Evolutionary conservation across 2,888 invertebrate genomes (phyloP).

Genomic region (Dynastes grantii): DNA sequence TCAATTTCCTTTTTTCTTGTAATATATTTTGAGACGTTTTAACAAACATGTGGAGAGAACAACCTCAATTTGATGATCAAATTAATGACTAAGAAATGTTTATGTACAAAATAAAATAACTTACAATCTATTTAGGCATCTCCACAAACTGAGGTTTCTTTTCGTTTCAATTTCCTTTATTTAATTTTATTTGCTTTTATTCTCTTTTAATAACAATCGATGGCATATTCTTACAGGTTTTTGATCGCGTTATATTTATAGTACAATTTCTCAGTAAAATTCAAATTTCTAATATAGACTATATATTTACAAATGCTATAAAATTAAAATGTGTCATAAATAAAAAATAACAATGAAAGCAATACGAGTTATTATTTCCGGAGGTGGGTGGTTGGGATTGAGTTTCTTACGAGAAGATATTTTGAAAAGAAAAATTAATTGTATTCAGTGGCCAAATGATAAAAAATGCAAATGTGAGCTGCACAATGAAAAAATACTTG

Average conservation of each 20-base stretch:
- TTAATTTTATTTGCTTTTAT: constrained; percentile 47
- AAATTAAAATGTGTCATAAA: constrained; percentile 52
- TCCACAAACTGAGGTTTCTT: constrained; percentile 60
- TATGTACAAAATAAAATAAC: constrained; percentile 58
- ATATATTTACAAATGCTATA: constrained; percentile 49
- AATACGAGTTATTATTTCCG: constrained; percentile 36
- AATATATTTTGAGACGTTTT: constrained; percentile 52
- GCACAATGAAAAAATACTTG: constrained; percentile 55
- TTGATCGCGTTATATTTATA: constrained; percentile 41
- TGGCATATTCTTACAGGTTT: constrained; percentile 40
- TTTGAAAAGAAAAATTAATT: not conserved
- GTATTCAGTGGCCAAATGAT: constrained; percentile 24
- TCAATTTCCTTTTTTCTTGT: constrained; percentile 44
- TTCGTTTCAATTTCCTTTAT: constrained; percentile 44
- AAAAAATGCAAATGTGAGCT: constrained; percentile 57
- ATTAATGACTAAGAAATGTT: constrained; percentile 49
- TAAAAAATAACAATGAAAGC: constrained; percentile 25
- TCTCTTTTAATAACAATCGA: constrained; percentile 40
- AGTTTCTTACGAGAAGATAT: not conserved
- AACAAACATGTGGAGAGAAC: constrained; percentile 48
- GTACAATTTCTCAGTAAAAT: constrained; percentile 52
- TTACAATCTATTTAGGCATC: constrained; percentile 59
- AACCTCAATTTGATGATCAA: constrained; percentile 51
- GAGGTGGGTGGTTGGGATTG: constrained; percentile 34
- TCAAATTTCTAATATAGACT: constrained; percentile 54